Percentiles rank a stretch among this genome's conserved stretches.
Evolutionary conservation across 2,113 vertebrate species (phyloP).

Genomic region (Alces alces): DNA sequence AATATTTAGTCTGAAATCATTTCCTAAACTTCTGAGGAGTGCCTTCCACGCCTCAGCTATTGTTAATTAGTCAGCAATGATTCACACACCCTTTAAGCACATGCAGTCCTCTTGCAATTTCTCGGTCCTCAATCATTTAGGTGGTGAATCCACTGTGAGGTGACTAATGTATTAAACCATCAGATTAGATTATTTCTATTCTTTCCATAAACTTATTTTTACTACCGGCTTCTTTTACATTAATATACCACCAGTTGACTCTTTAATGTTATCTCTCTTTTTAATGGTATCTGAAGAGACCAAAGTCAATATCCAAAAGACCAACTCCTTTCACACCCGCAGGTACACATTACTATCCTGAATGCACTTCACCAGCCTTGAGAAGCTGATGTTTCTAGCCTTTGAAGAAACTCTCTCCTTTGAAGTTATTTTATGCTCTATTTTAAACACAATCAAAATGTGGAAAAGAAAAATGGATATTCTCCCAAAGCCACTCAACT

Average conservation of each 20-base stretch:
- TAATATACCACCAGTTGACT: background rate
- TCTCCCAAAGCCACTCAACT: background rate
- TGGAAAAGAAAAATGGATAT: background rate
- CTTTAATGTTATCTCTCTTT: background rate
- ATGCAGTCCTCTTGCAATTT: background rate
- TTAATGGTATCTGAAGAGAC: background rate
- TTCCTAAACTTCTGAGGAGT: background rate
- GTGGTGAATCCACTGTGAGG: background rate
- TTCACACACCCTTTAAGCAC: background rate
- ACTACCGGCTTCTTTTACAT: background rate
- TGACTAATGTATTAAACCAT: background rate
- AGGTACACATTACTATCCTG: background rate
- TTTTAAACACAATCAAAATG: constrained; percentile 33
- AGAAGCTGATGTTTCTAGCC: background rate
- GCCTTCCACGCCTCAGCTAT: background rate
- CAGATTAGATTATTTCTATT: background rate
- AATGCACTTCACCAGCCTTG: background rate
- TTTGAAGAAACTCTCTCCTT: background rate
- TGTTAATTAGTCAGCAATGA: background rate
- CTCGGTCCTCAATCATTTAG: background rate
- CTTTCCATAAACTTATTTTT: background rate
- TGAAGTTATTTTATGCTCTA: constrained; percentile 7
- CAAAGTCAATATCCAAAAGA: background rate
- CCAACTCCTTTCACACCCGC: background rate
- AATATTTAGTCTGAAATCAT: background rate